Conservation (phyloP, 2,113 vertebrate species). For the Regulus satrapa region DNA sequence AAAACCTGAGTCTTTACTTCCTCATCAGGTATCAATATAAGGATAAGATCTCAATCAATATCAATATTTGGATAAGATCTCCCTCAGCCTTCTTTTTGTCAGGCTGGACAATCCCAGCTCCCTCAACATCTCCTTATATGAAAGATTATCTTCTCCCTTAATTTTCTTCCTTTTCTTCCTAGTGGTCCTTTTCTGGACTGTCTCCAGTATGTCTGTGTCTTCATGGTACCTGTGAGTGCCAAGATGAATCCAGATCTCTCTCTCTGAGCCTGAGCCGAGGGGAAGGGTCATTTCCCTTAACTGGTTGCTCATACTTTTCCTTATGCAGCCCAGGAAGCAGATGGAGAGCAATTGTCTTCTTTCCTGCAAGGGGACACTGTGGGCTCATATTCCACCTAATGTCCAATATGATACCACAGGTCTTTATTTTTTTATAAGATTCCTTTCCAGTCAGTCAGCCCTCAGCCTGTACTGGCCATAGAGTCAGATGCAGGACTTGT, state of each 20-base stretch:
- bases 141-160: background rate
- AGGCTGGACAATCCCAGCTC: background rate
- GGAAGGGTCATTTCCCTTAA: background rate
- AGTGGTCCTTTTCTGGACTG: background rate
- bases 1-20: background rate
- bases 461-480: background rate
- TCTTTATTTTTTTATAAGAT: background rate
- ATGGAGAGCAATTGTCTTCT: background rate
- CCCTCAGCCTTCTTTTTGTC: background rate
- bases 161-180: no score
- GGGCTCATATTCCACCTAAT: background rate
- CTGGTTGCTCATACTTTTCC: background rate
- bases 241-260: background rate
- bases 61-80: fast-evolving
- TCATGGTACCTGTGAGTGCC: background rate
- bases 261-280: background rate
- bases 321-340: background rate
- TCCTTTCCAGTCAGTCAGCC: background rate
- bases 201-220: background rate
- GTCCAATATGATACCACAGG: fast-evolving
- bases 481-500: background rate
- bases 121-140: background rate
- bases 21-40: background rate
- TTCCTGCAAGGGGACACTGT: background rate
- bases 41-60: no score